Conservation (phyloP, 2,113 vertebrate genomes). For the Fulmarus glacialis region DNA sequence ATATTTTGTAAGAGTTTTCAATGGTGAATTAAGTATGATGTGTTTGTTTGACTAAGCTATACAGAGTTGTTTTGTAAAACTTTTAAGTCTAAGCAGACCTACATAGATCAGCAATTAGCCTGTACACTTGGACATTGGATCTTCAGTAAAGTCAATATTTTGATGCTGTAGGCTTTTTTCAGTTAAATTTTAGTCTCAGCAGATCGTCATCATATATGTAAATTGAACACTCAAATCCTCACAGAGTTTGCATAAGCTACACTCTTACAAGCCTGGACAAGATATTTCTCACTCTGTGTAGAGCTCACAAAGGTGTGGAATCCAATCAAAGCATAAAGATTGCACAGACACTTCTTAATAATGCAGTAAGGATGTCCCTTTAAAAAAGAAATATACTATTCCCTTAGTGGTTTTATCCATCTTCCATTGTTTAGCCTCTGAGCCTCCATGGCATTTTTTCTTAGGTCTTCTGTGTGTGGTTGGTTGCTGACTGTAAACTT, state of each 20-base stretch:
- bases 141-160: neutral
- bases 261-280: neutral
- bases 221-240: neutral
- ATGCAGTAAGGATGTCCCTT: neutral
- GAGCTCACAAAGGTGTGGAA: neutral
- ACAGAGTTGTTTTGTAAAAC: neutral
- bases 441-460: neutral
- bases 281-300: neutral
- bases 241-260: neutral
- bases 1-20: neutral
- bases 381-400: fast-evolving
- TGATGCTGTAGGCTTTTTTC: neutral
- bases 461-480: neutral
- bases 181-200: neutral
- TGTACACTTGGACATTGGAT: neutral
- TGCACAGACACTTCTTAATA: neutral
- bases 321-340: neutral
- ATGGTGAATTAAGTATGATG: neutral
- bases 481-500: neutral
- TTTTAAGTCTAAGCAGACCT: neutral
- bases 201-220: neutral
- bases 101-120: neutral
- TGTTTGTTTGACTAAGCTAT: neutral
- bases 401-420: neutral
- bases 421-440: neutral